phyloP scores from a whole-genome alignment of 2,888 invertebrate species.

The Chorisops tibialis region DNA sequence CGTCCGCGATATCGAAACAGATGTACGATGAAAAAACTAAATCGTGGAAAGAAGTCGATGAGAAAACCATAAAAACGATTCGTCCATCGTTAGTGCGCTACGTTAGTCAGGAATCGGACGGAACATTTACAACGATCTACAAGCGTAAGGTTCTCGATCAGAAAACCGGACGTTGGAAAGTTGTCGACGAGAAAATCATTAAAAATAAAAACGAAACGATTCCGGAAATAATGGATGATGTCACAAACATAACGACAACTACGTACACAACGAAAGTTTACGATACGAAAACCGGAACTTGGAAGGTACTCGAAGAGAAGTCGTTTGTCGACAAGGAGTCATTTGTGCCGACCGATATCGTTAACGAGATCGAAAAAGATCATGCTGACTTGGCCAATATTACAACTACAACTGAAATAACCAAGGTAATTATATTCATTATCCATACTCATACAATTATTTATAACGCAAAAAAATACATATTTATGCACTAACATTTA shows the following conservation, averaged over 20 bases:
- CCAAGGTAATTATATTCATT: conserved; percentile 46
- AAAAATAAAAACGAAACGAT: conserved; percentile 47
- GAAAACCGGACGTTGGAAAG: conserved; percentile 50
- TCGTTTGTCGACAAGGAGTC: conserved; percentile 50
- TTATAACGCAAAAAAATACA: not conserved
- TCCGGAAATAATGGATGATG: conserved; percentile 53
- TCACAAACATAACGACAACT: conserved; percentile 51
- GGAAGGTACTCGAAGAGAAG: conserved; percentile 52
- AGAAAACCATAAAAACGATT: conserved; percentile 38
- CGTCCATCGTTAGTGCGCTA: conserved; percentile 49
- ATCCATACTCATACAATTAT: not conserved
- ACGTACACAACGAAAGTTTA: conserved; percentile 52
- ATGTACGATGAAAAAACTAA: conserved; percentile 51
- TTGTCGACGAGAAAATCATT: conserved; percentile 56
- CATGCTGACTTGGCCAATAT: conserved; percentile 53
- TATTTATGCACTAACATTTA: no score
- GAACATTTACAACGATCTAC: conserved; percentile 49
- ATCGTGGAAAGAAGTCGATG: conserved; percentile 47
- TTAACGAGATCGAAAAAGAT: conserved; percentile 52
- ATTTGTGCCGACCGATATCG: conserved; percentile 51
- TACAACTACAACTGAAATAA: conserved; percentile 53
- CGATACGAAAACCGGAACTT: conserved; percentile 50
- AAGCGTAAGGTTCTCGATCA: conserved; percentile 52
- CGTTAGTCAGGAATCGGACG: conserved; percentile 50
- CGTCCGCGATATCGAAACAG: conserved; percentile 40